These are phyloP conservation scores for Ciona savignyi DNA, from an alignment of 23 tunicate genomes.

Conservation along the genomic window DNA sequence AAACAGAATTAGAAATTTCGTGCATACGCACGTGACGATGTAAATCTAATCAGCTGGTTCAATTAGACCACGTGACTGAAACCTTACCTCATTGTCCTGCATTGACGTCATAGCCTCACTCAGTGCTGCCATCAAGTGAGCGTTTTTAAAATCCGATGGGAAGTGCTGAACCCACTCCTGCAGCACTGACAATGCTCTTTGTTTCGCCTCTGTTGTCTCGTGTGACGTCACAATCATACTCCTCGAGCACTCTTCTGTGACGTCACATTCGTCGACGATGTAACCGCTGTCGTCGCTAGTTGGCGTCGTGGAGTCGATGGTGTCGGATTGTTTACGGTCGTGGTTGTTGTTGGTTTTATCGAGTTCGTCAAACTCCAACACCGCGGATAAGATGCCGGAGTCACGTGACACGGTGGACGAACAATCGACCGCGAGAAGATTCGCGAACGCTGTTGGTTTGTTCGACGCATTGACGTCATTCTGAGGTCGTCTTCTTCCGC, in stretches of 20 bases:
- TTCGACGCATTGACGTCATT: slow-evolving; percentile 2
- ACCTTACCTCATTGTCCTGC: slow-evolving; percentile 70
- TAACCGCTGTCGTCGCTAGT: slow-evolving; percentile 41
- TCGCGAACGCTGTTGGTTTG: slow-evolving; percentile 15
- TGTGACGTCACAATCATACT: background rate
- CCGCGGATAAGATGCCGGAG: slow-evolving; percentile 84
- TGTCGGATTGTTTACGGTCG: background rate
- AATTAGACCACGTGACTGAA: no score
- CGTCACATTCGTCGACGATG: slow-evolving; percentile 24
- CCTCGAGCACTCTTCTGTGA: background rate
- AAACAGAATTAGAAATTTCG: no score
- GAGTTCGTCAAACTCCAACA: slow-evolving; percentile 36
- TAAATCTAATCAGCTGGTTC: no score
- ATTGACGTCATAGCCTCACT: slow-evolving; percentile 50
- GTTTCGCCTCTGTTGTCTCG: background rate
- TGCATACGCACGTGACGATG: no score
- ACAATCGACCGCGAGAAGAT: slow-evolving; percentile 13
- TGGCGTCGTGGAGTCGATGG: background rate
- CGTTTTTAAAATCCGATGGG: slow-evolving; percentile 87
- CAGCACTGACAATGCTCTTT: slow-evolving; percentile 47
- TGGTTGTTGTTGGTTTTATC: slow-evolving; percentile 44
- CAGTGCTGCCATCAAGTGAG: slow-evolving; percentile 44
- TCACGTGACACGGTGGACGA: slow-evolving; percentile 57
- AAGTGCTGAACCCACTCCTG: slow-evolving; percentile 89
- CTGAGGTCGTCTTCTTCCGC: slow-evolving; percentile 42